Conservation (phyloP, 37 sponge, comb jelly and placozoan genomes). For the Ephydatia muelleri region DNA sequence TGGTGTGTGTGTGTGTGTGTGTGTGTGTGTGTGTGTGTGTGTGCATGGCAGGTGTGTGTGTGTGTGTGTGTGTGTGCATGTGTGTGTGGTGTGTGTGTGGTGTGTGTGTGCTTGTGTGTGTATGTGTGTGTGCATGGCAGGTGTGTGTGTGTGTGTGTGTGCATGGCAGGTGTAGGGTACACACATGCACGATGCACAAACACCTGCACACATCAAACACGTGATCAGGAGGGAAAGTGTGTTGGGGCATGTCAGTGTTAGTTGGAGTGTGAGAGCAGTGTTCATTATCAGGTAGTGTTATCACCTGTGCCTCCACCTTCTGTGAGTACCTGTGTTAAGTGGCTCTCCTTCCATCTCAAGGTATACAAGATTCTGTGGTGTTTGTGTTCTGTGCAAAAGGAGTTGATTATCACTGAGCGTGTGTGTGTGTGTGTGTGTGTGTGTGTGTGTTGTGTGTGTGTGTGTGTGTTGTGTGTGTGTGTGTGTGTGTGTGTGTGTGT, state of each 20-base stretch:
- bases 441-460: too few species aligned
- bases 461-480: too few species aligned
- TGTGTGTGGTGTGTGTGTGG: neutral
- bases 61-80: too few species aligned
- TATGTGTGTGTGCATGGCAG: neutral
- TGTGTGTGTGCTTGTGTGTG: too few species aligned
- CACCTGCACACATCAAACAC: neutral
- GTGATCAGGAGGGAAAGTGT: neutral
- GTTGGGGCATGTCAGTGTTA: neutral
- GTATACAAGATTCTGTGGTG: neutral
- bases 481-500: neutral
- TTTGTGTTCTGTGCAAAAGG: neutral
- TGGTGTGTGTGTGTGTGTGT: too few species aligned
- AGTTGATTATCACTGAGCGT: neutral
- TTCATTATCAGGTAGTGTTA: neutral
- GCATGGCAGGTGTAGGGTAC: neutral
- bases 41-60: too few species aligned
- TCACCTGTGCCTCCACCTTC: neutral
- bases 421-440: neutral
- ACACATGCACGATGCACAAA: neutral
- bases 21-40: too few species aligned
- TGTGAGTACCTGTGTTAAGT: neutral
- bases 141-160: neutral
- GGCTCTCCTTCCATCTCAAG: too few species aligned
- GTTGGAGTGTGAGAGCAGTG: neutral